A percentile compares a stretch with the other conserved stretches of the same genome.
These are phyloP conservation scores for Thamnophis sirtalis DNA, from an alignment of 2,113 vertebrate species.

Conservation along the genomic window DNA sequence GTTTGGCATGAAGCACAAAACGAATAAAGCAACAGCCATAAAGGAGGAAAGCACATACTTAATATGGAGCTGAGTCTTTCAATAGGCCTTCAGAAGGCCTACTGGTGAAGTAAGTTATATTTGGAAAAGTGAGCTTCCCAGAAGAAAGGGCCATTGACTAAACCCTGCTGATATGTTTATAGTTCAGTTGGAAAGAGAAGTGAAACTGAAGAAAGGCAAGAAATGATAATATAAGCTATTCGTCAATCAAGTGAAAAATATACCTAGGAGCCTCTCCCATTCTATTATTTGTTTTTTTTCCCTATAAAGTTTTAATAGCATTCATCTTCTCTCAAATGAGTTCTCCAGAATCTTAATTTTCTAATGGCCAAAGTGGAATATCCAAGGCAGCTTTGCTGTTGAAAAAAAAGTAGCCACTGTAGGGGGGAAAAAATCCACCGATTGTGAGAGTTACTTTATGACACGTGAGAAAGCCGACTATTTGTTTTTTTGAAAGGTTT, in stretches of 20 bases:
- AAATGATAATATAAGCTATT: conserved; percentile 32
- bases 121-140: conserved; percentile 30
- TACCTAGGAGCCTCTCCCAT: conserved; percentile 37
- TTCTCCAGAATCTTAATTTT: conserved; percentile 52
- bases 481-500: conserved; percentile 69
- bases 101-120: conserved; percentile 16
- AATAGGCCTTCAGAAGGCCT: not conserved
- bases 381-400: conserved; percentile 23
- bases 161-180: not conserved
- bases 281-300: conserved; percentile 52
- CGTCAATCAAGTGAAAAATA: conserved; percentile 44
- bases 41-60: not conserved
- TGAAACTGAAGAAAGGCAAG: conserved; percentile 32
- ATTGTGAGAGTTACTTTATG: conserved; percentile 39
- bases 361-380: conserved; percentile 62
- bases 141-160: conserved; percentile 40
- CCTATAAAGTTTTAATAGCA: conserved; percentile 31
- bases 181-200: conserved; percentile 36
- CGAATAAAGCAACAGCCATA: not conserved
- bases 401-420: conserved; percentile 25
- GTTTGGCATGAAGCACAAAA: not conserved
- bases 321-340: conserved; percentile 49
- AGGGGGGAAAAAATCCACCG: not conserved
- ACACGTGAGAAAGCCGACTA: conserved; percentile 51
- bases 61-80: not conserved